phyloP scores from a whole-genome alignment of 2,888 invertebrate genomes.

The Polia nebulosa region DNA sequence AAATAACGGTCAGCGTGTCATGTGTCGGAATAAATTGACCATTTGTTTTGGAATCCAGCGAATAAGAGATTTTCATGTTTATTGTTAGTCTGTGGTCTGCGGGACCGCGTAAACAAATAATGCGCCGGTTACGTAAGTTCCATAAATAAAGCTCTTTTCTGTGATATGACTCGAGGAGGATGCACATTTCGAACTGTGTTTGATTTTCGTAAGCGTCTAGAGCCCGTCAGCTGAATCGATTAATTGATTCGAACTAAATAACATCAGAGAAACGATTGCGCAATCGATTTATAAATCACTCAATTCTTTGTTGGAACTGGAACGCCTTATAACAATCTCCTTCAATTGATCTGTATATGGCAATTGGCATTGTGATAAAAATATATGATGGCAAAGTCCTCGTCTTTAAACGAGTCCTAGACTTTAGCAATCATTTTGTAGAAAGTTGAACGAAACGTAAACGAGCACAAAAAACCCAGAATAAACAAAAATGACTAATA shows the following conservation, averaged over 20 bases:
- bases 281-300: conserved; percentile 22
- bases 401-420: conserved; percentile 16
- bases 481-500: conserved; percentile 16
- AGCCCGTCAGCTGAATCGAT: conserved; percentile 23
- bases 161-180: conserved; percentile 11
- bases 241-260: conserved; percentile 42
- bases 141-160: conserved; percentile 37
- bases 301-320: conserved; percentile 25
- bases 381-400: conserved; percentile 17
- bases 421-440: conserved; percentile 29
- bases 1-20: conserved; percentile 44
- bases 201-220: conserved; percentile 31
- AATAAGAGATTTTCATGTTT: conserved; percentile 20
- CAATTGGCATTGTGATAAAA: conserved; percentile 39
- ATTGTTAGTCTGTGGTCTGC: conserved; percentile 10
- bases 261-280: conserved; percentile 31
- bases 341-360: conserved; percentile 48
- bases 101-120: conserved; percentile 21
- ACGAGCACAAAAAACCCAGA: conserved; percentile 15
- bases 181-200: conserved; percentile 43
- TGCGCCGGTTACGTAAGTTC: conserved; percentile 29
- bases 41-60: conserved; percentile 26
- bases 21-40: conserved; percentile 36
- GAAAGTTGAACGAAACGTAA: conserved; percentile 32
- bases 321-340: conserved; percentile 18